Percentiles rank a stretch among this genome's conserved stretches.
Evolutionary conservation across 2,888 invertebrate species (phyloP).

Genomic region (Aplocera efformata): DNA sequence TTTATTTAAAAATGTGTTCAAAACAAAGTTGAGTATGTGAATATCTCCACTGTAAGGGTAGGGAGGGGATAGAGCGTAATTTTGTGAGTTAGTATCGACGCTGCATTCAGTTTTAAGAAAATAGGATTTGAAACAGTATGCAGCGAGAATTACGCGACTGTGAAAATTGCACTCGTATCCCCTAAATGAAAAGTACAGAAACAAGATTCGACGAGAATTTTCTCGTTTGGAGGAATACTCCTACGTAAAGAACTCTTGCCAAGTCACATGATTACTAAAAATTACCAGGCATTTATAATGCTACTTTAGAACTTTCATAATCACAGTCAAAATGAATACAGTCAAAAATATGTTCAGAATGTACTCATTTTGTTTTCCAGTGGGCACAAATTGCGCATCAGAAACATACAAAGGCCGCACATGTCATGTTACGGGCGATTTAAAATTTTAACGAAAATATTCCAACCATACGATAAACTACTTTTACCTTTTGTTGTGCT

Average conservation of each 20-base stretch:
- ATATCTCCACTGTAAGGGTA: conserved; percentile 45
- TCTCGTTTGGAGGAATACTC: conserved; percentile 48
- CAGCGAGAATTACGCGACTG: too few species aligned
- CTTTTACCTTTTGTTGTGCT: too few species aligned
- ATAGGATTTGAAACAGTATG: too few species aligned
- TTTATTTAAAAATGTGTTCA: conserved; percentile 66
- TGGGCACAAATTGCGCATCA: conserved; percentile 19
- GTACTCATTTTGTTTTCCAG: conserved; percentile 53
- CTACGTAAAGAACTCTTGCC: conserved; percentile 44
- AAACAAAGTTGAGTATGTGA: conserved; percentile 46
- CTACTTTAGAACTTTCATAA: conserved; percentile 45
- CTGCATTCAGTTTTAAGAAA: too few species aligned
- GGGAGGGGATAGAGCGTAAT: too few species aligned
- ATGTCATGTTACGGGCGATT: neutral
- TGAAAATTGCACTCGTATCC: too few species aligned
- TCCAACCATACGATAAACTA: too few species aligned
- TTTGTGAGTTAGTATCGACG: too few species aligned
- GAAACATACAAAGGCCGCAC: conserved; percentile 13
- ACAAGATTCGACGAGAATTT: conserved; percentile 15
- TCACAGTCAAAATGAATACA: conserved; percentile 59
- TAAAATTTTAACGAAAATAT: neutral
- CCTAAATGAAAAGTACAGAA: conserved; percentile 28
- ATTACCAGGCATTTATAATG: conserved; percentile 67
- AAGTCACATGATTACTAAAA: conserved; percentile 43
- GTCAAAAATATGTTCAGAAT: conserved; percentile 36